phyloP scores from a whole-genome alignment of 2,113 vertebrate species.

The Lepisosteus osseus region DNA sequence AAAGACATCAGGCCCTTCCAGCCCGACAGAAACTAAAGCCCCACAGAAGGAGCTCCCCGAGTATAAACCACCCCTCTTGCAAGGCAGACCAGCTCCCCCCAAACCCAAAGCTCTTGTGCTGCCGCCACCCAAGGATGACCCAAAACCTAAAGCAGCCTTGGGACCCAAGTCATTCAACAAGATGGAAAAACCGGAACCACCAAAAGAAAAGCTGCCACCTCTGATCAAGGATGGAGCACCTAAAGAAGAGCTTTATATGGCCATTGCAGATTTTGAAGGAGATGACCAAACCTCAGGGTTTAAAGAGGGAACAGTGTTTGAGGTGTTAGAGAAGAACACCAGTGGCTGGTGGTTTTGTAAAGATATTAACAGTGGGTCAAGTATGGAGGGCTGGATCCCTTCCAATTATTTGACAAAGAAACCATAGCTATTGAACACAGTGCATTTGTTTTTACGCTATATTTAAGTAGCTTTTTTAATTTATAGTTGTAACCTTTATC shows the following conservation, averaged over 20 bases:
- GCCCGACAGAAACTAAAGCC: slow-evolving; percentile 59
- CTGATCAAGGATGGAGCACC: slow-evolving; percentile 56
- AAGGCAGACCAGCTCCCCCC: slow-evolving; percentile 80
- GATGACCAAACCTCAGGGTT: slow-evolving; percentile 88
- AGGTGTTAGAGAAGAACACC: slow-evolving; percentile 87
- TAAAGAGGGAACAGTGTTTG: slow-evolving; percentile 89
- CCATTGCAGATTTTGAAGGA: slow-evolving; percentile 90
- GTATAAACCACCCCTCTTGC: slow-evolving; percentile 41
- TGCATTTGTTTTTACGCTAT: slow-evolving; percentile 27
- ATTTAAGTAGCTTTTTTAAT: slow-evolving; percentile 55
- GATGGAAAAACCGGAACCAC: slow-evolving; percentile 70
- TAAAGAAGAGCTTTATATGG: slow-evolving; percentile 85
- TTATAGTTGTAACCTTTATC: slow-evolving; percentile 58
- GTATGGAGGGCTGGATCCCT: slow-evolving; percentile 94
- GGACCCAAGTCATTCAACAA: slow-evolving; percentile 70
- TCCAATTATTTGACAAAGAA: slow-evolving; percentile 96
- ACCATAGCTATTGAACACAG: slow-evolving; percentile 63
- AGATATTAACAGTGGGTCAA: slow-evolving; percentile 70
- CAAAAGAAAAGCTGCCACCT: slow-evolving; percentile 60
- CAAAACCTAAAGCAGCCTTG: slow-evolving; percentile 62
- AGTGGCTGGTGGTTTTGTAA: slow-evolving; percentile 98
- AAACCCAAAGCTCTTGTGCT: slow-evolving; percentile 80
- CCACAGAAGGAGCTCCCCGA: slow-evolving; percentile 63
- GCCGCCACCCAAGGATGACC: slow-evolving; percentile 62
- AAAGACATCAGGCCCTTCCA: slow-evolving; percentile 61